These are phyloP conservation scores for Xanthorhoe spadicearia DNA, from an alignment of 2,888 invertebrate genomes.

Conservation along the genomic window DNA sequence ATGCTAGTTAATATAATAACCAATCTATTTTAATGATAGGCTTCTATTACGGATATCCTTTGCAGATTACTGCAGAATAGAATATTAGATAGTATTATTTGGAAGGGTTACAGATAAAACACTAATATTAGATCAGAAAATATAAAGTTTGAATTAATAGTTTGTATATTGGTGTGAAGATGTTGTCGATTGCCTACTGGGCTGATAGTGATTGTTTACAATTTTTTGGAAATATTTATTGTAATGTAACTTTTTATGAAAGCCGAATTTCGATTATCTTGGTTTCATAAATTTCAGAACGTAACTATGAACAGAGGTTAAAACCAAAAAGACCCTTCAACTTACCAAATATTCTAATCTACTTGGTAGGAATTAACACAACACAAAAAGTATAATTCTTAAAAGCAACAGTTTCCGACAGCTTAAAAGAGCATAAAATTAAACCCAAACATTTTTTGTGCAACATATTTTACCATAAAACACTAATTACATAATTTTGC, in stretches of 20 bases:
- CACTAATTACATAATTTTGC: conserved; percentile 49
- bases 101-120: neutral
- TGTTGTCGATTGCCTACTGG: no score
- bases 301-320: no score
- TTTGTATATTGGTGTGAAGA: no score
- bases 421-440: conserved; percentile 15
- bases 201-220: no score
- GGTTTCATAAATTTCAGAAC: no score
- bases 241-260: no score
- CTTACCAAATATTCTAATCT: neutral
- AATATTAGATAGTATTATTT: conserved; percentile 1
- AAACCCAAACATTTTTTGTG: conserved; percentile 30
- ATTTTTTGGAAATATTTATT: no score
- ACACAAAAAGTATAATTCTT: neutral
- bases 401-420: neutral
- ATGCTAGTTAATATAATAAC: conserved; percentile 33
- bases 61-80: conserved; percentile 6
- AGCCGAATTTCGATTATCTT: no score
- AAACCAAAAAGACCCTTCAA: no score
- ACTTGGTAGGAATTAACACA: neutral
- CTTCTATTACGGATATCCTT: conserved; percentile 11
- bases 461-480: conserved; percentile 33
- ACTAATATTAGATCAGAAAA: neutral
- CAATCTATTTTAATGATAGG: conserved; percentile 26
- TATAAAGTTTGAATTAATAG: no score